phyloP scores from a whole-genome alignment of 2,113 vertebrate species.

The Caretta caretta region DNA sequence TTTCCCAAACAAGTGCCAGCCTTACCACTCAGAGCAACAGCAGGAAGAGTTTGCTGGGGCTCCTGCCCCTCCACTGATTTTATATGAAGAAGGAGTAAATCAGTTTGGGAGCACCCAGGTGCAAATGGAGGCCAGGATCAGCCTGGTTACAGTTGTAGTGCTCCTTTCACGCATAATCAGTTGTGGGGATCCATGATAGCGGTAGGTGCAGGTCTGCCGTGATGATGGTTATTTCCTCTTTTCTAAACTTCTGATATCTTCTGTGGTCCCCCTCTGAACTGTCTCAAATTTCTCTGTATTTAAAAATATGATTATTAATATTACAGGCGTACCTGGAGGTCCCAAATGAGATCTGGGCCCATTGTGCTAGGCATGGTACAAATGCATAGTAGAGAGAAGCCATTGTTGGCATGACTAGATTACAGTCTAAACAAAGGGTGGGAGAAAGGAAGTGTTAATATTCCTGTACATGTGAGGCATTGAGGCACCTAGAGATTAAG shows the following conservation, averaged over 20 bases:
- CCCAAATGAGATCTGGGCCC: background rate
- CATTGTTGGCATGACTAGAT: no score
- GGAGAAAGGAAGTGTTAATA: background rate
- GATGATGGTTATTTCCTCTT: background rate
- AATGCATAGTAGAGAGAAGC: background rate
- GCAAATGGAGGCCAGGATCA: background rate
- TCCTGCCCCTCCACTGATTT: background rate
- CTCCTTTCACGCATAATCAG: background rate
- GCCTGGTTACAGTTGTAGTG: rapidly evolving
- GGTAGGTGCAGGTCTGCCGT: background rate
- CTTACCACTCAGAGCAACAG: background rate
- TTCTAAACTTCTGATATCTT: background rate
- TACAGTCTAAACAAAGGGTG: background rate
- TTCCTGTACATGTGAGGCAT: background rate
- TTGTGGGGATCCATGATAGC: background rate
- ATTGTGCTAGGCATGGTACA: background rate
- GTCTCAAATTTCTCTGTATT: background rate
- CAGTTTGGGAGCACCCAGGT: rapidly evolving
- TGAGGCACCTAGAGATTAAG: background rate
- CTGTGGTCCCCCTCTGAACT: background rate
- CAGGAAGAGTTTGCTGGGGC: background rate
- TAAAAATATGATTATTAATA: background rate
- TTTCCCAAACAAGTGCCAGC: background rate
- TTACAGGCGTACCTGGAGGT: background rate
- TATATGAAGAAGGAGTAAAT: background rate